Percentiles rank a stretch among this genome's conserved stretches.
Evolutionary conservation across 35 echinoderm and acorn worm species (phyloP).

Genomic region (Acanthaster planci): DNA sequence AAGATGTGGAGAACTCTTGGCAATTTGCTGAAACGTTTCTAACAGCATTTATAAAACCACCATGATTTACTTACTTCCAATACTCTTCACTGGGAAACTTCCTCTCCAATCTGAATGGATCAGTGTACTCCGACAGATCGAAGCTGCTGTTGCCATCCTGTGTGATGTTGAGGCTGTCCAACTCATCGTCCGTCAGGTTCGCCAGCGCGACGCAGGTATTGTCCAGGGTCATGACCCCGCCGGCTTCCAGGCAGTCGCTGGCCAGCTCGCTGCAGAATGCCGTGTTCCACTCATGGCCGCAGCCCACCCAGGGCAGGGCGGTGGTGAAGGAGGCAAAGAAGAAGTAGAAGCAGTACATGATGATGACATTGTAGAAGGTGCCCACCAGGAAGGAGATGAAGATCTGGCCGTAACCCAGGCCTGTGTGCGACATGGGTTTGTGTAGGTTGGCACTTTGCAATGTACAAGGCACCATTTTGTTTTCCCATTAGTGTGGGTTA

Average conservation of each 20-base stretch:
- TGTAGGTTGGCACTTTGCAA: too few relatives aligned
- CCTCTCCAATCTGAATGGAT: slow-evolving; percentile 57
- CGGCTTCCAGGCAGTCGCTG: slow-evolving; percentile 47
- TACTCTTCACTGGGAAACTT: slow-evolving; percentile 81
- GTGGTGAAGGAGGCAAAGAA: slow-evolving; percentile 74
- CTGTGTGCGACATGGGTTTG: slow-evolving; percentile 6
- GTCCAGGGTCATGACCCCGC: slow-evolving; percentile 64
- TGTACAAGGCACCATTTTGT: too few relatives aligned
- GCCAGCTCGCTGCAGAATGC: slow-evolving; percentile 65
- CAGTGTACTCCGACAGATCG: slow-evolving; percentile 52
- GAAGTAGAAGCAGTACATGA: slow-evolving; percentile 88
- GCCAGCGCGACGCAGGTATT: slow-evolving; percentile 49
- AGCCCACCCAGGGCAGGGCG: slow-evolving; percentile 81
- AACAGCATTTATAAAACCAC: neutral
- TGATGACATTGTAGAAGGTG: slow-evolving; percentile 99
- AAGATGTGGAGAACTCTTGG: too few relatives aligned
- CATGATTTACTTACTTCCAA: slow-evolving; percentile 84
- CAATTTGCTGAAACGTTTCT: too few relatives aligned
- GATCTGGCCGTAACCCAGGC: slow-evolving; percentile 90
- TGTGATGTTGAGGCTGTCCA: slow-evolving; percentile 67
- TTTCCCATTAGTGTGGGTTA: too few relatives aligned
- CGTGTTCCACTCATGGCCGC: slow-evolving; percentile 76
- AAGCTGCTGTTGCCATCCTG: slow-evolving; percentile 45
- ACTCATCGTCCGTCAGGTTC: slow-evolving; percentile 15
- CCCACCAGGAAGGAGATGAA: slow-evolving; percentile 71